A percentile compares a stretch with the other conserved stretches of the same genome.
Evolutionary conservation across 2,797 vertebrate species (phyloP).

Genomic region (Typhlichthys eigenmanni): DNA sequence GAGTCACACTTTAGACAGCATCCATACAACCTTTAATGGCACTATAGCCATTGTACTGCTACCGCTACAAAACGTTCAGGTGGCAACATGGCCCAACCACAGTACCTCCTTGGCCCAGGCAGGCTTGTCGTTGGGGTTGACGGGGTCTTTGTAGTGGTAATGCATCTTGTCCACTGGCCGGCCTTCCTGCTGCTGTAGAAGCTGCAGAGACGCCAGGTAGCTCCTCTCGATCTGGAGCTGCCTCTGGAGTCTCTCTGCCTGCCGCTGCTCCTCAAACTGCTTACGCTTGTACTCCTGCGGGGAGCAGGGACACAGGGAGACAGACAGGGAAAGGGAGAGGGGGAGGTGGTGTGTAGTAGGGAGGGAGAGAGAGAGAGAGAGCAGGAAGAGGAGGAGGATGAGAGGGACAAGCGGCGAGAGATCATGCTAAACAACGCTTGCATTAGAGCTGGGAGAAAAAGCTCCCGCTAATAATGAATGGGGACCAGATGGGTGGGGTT

Average conservation of each 20-base stretch:
- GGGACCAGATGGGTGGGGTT: slow-evolving; percentile 4
- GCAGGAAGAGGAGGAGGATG: background rate
- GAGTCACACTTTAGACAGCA: no score
- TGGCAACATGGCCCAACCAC: no score
- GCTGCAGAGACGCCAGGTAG: slow-evolving; percentile 87
- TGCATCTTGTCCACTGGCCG: slow-evolving; percentile 89
- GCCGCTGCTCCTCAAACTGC: slow-evolving; percentile 94
- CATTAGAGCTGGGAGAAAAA: background rate
- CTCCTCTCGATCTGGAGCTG: slow-evolving; percentile 93
- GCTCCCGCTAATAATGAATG: background rate
- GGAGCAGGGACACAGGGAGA: background rate
- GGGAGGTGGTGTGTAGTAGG: slow-evolving; percentile 5
- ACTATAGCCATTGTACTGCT: no score
- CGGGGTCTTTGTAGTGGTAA: slow-evolving; percentile 93
- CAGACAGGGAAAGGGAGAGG: background rate
- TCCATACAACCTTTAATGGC: no score
- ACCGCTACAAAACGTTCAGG: no score
- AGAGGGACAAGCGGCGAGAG: background rate
- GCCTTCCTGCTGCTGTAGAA: slow-evolving; percentile 84
- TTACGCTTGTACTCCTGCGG: slow-evolving; percentile 95
- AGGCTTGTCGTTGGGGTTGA: slow-evolving; percentile 91
- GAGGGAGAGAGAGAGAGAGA: background rate
- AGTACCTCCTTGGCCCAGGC: slow-evolving; percentile 95
- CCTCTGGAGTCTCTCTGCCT: slow-evolving; percentile 93
- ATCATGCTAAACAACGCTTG: background rate